Evolutionary conservation across 2,888 invertebrate species (phyloP).

Genomic region (Drosophila austrosaltans): DNA sequence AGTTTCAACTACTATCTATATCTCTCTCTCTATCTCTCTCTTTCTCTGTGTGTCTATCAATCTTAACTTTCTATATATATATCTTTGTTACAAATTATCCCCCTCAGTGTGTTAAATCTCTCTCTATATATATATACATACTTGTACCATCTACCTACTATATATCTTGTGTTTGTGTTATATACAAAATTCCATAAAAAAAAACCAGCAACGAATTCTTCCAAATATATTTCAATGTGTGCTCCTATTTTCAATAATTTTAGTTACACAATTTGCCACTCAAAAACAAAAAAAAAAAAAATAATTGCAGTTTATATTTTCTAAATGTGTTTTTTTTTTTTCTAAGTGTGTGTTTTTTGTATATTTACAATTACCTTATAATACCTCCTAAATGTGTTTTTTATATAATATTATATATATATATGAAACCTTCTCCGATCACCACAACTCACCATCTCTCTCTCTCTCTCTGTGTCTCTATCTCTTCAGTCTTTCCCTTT

Average conservation of each 20-base stretch:
- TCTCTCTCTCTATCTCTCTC: neutral
- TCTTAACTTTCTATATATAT: constrained; percentile 8
- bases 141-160: neutral
- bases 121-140: constrained; percentile 1
- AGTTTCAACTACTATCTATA: neutral
- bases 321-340: constrained; percentile 1
- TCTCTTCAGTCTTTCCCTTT: constrained; percentile 36
- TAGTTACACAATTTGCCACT: neutral
- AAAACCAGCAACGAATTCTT: neutral
- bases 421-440: neutral
- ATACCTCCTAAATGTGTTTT: neutral
- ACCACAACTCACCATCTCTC: neutral
- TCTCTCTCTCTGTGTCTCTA: constrained; percentile 43
- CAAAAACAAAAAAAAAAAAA: neutral
- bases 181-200: neutral
- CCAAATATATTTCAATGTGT: neutral
- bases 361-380: neutral
- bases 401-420: neutral
- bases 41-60: neutral
- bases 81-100: neutral
- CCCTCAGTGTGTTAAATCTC: constrained; percentile 14
- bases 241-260: constrained; percentile 9
- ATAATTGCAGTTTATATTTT: constrained; percentile 2
- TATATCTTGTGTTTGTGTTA: constrained; percentile 6
- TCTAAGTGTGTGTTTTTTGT: constrained; percentile 8